Percentiles rank a stretch among this genome's conserved stretches.
These are phyloP conservation scores for Dasyprocta punctata DNA, from an alignment of 2,113 vertebrate species.

Conservation along the genomic window DNA sequence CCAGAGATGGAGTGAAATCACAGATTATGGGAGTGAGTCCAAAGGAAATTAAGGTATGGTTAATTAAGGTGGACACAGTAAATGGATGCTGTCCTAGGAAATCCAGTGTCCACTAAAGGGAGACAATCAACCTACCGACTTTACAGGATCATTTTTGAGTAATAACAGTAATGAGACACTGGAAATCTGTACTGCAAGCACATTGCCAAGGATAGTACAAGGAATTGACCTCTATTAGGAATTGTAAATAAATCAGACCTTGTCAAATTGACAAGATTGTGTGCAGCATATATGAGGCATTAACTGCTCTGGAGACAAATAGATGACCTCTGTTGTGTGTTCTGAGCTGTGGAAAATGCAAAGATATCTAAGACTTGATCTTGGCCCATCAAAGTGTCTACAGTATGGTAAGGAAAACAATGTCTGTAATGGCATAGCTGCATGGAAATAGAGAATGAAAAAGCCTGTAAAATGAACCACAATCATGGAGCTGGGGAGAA, in stretches of 20 bases:
- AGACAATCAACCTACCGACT: background rate
- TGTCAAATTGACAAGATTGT: constrained; percentile 7
- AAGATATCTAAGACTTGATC: background rate
- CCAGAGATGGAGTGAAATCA: background rate
- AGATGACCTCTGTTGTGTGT: background rate
- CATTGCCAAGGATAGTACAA: background rate
- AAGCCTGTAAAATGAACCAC: background rate
- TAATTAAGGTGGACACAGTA: background rate
- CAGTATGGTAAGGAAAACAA: background rate
- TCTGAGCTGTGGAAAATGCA: background rate
- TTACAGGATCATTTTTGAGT: background rate
- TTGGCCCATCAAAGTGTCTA: background rate
- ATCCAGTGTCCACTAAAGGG: background rate
- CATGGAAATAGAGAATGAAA: background rate
- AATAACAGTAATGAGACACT: background rate
- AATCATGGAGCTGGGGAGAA: background rate
- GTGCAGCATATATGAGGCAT: background rate
- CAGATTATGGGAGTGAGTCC: fast-evolving
- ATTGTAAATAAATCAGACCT: background rate
- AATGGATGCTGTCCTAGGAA: background rate
- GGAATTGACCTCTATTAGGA: constrained; percentile 21
- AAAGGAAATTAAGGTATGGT: background rate
- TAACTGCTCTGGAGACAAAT: background rate
- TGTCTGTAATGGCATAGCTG: fast-evolving
- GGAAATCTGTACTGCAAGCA: background rate